Conservation (phyloP, 1,140 invertebrate genomes). For the Luehdorfia chinensis region DNA sequence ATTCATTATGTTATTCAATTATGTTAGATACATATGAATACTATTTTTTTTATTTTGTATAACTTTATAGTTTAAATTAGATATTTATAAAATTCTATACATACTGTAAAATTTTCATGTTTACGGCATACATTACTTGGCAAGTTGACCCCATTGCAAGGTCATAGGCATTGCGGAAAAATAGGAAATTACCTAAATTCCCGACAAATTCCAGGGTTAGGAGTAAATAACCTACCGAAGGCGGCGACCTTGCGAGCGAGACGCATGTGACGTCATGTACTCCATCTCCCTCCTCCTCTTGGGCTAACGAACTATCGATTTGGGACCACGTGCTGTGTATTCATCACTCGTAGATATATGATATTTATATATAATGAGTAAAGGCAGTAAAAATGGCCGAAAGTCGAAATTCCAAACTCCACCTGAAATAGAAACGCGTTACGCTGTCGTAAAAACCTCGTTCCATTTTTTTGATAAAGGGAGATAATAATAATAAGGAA, state of each 20-base stretch:
- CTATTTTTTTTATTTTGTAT: no score
- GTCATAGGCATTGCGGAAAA: no score
- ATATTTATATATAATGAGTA: constrained; percentile 11
- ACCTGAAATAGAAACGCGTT: constrained; percentile 3
- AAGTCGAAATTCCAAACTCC: background rate
- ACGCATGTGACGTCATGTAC: constrained; percentile 41
- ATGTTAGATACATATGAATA: no score
- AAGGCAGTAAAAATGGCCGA: background rate
- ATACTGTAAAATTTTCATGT: no score
- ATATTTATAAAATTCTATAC: no score
- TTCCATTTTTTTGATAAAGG: constrained; percentile 5
- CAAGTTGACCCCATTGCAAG: no score
- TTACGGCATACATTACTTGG: no score
- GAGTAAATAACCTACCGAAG: constrained; percentile 28
- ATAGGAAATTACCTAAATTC: constrained; percentile 9
- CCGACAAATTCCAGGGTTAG: constrained; percentile 15
- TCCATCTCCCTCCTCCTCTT: constrained; percentile 24
- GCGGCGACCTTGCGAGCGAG: constrained; percentile 47
- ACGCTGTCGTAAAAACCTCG: background rate
- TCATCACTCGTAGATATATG: constrained; percentile 10
- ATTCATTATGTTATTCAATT: no score
- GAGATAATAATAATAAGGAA: no score
- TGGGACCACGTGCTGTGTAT: constrained; percentile 37
- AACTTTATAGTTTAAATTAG: no score
- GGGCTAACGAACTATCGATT: constrained; percentile 54